Base-by-base conservation (phyloP, 2,113 vertebrate species). In the Columba janthina region DNA sequence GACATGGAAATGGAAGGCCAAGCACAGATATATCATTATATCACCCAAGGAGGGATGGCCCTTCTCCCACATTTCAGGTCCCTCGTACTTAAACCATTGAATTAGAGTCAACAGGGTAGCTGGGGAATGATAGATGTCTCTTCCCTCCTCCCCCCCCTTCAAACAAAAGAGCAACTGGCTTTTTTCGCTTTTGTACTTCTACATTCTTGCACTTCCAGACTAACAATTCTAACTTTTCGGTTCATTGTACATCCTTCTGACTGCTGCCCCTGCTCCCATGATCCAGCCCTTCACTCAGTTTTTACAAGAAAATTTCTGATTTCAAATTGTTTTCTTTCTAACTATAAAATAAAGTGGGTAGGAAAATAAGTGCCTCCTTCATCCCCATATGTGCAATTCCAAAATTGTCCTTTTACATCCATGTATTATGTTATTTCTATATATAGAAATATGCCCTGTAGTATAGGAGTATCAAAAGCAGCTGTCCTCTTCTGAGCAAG, bases 221-320 rank as follows among this genome's bases (percentile, higher is more conserved):
- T 22, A 56, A 22, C 3, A 66, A n/a, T 3, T 48, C n/a, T 60
- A 65, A 62, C 7, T 32, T 70, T 10, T 25, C 0, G 0, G 4
- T 44, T 87, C 16, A 12, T 54, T 50, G 69, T 77, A n/a, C 10
- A 1, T 54, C 48, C 24, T 62, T 73, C 15, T 50, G 44, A 36
- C 24, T 54, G 28, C 38, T 89, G 40, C 26, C 26, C 8, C 26
- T 78, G 21, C 34, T 75, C 22, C 62, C 7, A 2, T 15, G 16
- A 24, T 72, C 17, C 40, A 73, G 34, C 17, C 26, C 14, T 48
- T 89, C 3, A 0, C 44, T 61, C 14, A 20, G 22, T 20, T 66
- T 62, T 67, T 64, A 14, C 28, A 40, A 36, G 19, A 19, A 54
- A 22, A 29, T 74, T 57, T 12, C 17, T 54, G 19, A 31, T 75